phyloP scores from a whole-genome alignment of 1,140 invertebrate species.

The Lasaia peninsularis region DNA sequence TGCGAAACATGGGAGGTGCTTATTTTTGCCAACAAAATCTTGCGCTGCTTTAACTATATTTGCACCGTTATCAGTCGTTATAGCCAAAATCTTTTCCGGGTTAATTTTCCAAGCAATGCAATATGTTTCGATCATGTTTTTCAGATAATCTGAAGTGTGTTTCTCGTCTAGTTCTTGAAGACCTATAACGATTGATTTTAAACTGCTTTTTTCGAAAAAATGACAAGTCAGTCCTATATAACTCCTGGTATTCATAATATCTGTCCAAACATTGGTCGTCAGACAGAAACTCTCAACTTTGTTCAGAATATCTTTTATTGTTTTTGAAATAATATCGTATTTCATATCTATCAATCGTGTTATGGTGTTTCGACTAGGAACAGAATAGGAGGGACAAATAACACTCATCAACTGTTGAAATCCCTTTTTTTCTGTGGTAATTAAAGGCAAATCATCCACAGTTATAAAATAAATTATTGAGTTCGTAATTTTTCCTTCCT shows the following conservation, averaged over 20 bases:
- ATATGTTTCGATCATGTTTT: background rate
- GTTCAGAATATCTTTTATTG: background rate
- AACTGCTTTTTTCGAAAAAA: background rate
- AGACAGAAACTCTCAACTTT: background rate
- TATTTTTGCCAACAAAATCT: constrained; percentile 12
- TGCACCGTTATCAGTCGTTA: constrained; percentile 10
- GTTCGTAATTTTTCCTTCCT: background rate
- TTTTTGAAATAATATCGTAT: constrained; percentile 10
- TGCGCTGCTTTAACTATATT: constrained; percentile 11
- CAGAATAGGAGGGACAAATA: background rate
- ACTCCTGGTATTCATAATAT: constrained; percentile 9
- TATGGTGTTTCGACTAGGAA: background rate
- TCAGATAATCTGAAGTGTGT: constrained; percentile 1
- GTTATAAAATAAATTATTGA: constrained; percentile 1
- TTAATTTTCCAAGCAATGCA: constrained; percentile 10
- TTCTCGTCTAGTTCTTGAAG: constrained; percentile 6
- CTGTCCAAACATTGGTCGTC: constrained; percentile 13
- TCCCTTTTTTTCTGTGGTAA: background rate
- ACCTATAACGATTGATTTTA: constrained; percentile 9
- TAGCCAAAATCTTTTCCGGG: constrained; percentile 2
- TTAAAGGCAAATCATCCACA: constrained; percentile 1
- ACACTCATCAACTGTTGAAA: background rate
- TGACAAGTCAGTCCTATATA: constrained; percentile 12
- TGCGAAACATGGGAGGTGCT: constrained; percentile 9
- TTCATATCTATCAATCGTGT: constrained; percentile 8